Base-by-base conservation (phyloP, 64 coral and sea anemone species). In the Stichodactyla helianthus region DNA sequence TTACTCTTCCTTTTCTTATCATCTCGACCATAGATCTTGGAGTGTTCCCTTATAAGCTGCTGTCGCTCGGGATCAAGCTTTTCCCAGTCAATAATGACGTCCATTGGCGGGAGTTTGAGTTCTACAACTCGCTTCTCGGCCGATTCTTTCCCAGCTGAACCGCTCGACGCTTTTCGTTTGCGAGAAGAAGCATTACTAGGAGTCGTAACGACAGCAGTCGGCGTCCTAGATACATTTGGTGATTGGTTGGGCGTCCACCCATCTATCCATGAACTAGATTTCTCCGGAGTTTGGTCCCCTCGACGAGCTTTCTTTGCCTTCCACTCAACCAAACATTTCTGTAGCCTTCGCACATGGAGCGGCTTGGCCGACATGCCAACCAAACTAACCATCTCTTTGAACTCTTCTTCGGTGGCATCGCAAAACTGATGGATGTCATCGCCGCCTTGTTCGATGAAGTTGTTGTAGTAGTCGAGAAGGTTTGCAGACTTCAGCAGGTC, bases 51-150 rank as follows among this genome's bases (percentile, higher is more conserved):
- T 20, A 99, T 99, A n/a, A 99, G 89, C 57, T 94, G 93, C 77
- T 99, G 93, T 77, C 97, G 88, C 62, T 99, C 97, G 17, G 93
- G 90, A 59, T 99, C 97, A 4, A 99, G 90, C 26, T 95, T 99
- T 86, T 99, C 97, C 97, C 97, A 99, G 88, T 99, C 97, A 44
- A 99, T 99, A 28, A 99, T 99, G 5, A 94, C 97, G 89, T 99
- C 97, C 97, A 99, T 99, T 64, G 97, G 93, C 7, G 97, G 97
- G 20, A 99, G 86, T 88, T 99, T 99, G 56, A 99, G 88, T 54
- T 99, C 97, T n/a, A 99, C 91, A 31, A 99, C 93, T 26, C 97
- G 87, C 68, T 99, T 99, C 74, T 94, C 83, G 6, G 89, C 7
- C 9, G 88, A 78, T 25, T 58, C 84, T 88, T 92, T 88, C 20